A percentile compares a stretch with the other conserved stretches of the same genome.
These are phyloP conservation scores for Stratiomys singularior DNA, from an alignment of 2,888 invertebrate genomes.

Conservation along the genomic window DNA sequence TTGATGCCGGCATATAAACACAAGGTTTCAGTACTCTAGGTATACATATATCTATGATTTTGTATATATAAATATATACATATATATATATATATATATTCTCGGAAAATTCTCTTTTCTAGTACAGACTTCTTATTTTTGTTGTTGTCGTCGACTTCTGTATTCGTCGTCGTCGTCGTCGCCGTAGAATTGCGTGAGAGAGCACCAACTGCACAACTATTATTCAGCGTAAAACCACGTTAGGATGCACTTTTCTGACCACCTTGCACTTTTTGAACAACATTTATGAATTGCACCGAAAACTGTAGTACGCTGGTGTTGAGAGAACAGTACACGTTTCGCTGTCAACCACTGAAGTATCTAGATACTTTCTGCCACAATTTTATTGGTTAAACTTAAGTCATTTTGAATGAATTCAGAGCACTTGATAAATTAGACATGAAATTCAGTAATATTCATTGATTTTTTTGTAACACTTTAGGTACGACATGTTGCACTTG, in stretches of 20 bases:
- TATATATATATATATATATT: no score
- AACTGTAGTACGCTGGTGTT: neutral
- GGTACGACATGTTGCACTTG: conserved; percentile 18
- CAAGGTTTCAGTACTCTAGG: conserved; percentile 26
- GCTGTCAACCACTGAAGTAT: conserved; percentile 11
- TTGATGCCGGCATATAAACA: conserved; percentile 35
- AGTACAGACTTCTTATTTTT: conserved; percentile 37
- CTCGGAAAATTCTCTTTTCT: conserved; percentile 24
- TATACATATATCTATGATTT: neutral
- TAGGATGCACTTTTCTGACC: conserved; percentile 34
- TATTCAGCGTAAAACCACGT: conserved; percentile 27
- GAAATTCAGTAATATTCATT: no score
- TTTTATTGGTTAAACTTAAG: conserved; percentile 14
- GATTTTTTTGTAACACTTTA: neutral
- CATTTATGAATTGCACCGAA: neutral
- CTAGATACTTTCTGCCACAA: neutral
- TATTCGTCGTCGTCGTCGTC: no score
- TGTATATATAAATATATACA: no score
- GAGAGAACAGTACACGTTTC: neutral
- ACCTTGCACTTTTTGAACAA: conserved; percentile 13
- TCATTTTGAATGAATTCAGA: conserved; percentile 10
- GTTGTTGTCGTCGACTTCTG: conserved; percentile 12
- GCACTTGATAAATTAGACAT: neutral
- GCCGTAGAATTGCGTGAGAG: conserved; percentile 20
- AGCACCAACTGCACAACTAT: conserved; percentile 35